Base-by-base conservation (phyloP, 2,113 vertebrate species). In the Spea multiplicata region DNA sequence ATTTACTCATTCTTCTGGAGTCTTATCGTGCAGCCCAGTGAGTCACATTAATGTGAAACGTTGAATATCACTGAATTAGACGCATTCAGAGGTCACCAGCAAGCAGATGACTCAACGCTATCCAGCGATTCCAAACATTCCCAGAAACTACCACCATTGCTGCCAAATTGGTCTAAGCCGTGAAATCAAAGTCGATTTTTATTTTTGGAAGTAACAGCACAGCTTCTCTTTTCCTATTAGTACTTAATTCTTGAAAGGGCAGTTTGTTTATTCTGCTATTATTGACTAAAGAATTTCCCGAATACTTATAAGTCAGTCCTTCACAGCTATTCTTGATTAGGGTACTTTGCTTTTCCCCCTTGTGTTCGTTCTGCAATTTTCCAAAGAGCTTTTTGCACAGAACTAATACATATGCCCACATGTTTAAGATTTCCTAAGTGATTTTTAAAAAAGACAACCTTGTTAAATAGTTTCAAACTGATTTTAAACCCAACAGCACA, bases 241-340 rank as follows among this genome's bases (percentile, higher is more conserved):
- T 61, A 61, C 8, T 61, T 52, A 9, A 61, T 61, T 61, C 8
- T 61, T 5, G 14, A 61, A 61, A 61, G 5, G 13, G 13, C 57
- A 61, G 57, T 61, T 61, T 61, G 13, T 61, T 61, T 61, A 61
- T 61, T 61, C 57, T 9, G 9, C 57, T n/a, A 61, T n/a, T 61
- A 61, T n/a, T 13, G 5, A 12, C 8, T 61, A 1, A 61, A 61
- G 57, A 13, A 61, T 61, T 61, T 61, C 57, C 57, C 14, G 14
- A 14, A 61, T 12, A 14, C 13, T 12, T 61, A n/a, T 12, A 61
- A 14, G 14, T 61, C 57, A 5, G 13, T 14, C 57, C 8, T 61
- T 1, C 13, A 3, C 57, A 61, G 9, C 57, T 61, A 61, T 61
- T 5, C 8, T 6, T 52, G 50, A 52, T 30, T 30, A 30, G 30